These are phyloP conservation scores for Drosophila repleta DNA, from an alignment of 1,140 invertebrate species.

Conservation along the genomic window DNA sequence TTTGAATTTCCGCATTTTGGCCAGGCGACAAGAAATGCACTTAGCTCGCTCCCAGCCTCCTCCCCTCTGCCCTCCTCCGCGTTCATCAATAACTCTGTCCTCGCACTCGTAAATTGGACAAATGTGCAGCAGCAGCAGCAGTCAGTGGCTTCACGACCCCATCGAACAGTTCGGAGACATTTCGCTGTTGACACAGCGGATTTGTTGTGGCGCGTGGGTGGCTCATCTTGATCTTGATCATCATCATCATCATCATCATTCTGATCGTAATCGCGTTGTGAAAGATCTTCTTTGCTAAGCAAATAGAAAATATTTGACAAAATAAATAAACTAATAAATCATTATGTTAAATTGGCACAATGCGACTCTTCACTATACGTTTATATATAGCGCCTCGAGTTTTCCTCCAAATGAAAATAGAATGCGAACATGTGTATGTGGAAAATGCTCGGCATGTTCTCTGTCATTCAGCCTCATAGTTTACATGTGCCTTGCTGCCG, in stretches of 20 bases:
- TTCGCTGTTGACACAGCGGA: conserved; percentile 65
- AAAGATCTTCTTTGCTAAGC: conserved; percentile 66
- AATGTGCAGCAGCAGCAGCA: conserved; percentile 27
- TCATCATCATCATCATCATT: background rate
- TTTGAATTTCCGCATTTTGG: conserved; percentile 72
- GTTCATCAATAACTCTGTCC: conserved; percentile 65
- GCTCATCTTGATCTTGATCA: conserved; percentile 17
- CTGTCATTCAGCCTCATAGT: conserved; percentile 63
- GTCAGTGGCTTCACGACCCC: conserved; percentile 57
- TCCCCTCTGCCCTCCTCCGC: conserved; percentile 34
- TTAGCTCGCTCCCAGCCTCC: conserved; percentile 9
- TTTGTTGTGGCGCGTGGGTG: conserved; percentile 60
- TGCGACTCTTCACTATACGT: conserved; percentile 44
- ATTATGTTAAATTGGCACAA: conserved; percentile 78
- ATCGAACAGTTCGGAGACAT: conserved; percentile 61
- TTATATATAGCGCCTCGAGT: conserved; percentile 55
- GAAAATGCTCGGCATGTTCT: conserved; percentile 70
- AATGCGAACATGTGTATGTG: conserved; percentile 74
- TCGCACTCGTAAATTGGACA: conserved; percentile 59
- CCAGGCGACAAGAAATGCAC: conserved; percentile 34
- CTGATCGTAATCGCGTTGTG: conserved; percentile 47
- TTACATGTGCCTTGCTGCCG: conserved; percentile 48
- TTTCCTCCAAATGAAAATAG: conserved; percentile 65
- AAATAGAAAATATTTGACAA: conserved; percentile 64
- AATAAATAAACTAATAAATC: conserved; percentile 80